Evolutionary conservation across 2,888 invertebrate species (phyloP), one percentile per base, ranked within the genome.

Genomic region (Cerastoderma edule): DNA sequence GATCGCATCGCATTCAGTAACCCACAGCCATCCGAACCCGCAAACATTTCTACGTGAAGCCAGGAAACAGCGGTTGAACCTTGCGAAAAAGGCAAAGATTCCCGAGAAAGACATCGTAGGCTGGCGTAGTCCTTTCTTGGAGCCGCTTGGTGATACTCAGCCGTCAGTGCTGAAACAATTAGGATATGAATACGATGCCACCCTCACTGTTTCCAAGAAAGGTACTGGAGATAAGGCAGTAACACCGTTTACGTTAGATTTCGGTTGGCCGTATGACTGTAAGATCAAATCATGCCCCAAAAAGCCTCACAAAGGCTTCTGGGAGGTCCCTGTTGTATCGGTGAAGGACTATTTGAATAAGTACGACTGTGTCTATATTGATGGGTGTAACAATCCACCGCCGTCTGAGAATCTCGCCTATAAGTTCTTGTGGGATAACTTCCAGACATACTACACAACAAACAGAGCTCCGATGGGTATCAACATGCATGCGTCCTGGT

Each of bases 191-290:
- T 90, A 89, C 66, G 90, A 90, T 64, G 88, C 89, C 16, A 89
- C 90, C 0, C 74, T 90, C 68, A 90, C 89, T 13, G 81, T 88
- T 1, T 77, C 77, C 8, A 85, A 83, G 57, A 74, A 70, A 16
- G 46, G 67, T 28, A 44, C 50, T 28, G 53, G 67, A 6, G 81
- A 83, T 39, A 78, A 72, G 39, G 80, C 86, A 22, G 72, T 84
- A 1, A 77, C 77, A n/a, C 98, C 98, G 0, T 98, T 98, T 93
- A 98, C 98, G 0, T 94, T 98, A 54, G 98, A 98, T 93, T 97
- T 80, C 67, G 86, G 89, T 4, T 90, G 88, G 83, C 87, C 89
- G 8, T 83, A 89, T 27, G 88, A 87, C 48, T 90, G 90, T 71
- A 89, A 90, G 75, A 89, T 90, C 35, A 81, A 87, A 28, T 87